These are phyloP conservation scores for Lithophane socia DNA, from an alignment of 2,888 invertebrate genomes.

Conservation along the genomic window DNA sequence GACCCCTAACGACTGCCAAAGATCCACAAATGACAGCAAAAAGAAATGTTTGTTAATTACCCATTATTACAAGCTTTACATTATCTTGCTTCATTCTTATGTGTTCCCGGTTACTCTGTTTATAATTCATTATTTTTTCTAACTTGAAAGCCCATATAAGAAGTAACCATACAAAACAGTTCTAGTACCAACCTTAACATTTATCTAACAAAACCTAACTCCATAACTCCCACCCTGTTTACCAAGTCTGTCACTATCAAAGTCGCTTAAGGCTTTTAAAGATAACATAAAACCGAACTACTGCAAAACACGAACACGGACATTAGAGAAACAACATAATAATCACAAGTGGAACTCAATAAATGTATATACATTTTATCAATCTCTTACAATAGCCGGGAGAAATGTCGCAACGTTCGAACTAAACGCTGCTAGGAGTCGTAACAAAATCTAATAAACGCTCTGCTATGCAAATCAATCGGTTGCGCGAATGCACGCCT, in stretches of 20 bases:
- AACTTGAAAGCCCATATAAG: background rate
- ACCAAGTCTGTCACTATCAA: conserved; percentile 51
- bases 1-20: no score
- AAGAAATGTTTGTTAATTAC: background rate
- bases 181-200: background rate
- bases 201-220: background rate
- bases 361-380: conserved; percentile 47
- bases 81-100: background rate
- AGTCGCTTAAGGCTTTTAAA: conserved; percentile 61
- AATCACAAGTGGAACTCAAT: conserved; percentile 50
- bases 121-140: background rate
- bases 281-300: conserved; percentile 59
- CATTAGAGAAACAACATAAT: conserved; percentile 56
- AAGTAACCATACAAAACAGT: background rate
- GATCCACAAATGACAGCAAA: no score
- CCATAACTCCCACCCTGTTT: conserved; percentile 35
- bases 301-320: conserved; percentile 58
- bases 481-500: conserved; percentile 74
- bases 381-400: conserved; percentile 57
- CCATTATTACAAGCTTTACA: background rate
- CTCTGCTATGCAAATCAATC: conserved; percentile 84
- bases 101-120: background rate
- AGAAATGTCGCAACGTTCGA: conserved; percentile 76
- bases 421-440: conserved; percentile 53
- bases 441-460: conserved; percentile 75